Base-by-base conservation (phyloP, 2,888 invertebrate species). In the Horisme vitalbata region DNA sequence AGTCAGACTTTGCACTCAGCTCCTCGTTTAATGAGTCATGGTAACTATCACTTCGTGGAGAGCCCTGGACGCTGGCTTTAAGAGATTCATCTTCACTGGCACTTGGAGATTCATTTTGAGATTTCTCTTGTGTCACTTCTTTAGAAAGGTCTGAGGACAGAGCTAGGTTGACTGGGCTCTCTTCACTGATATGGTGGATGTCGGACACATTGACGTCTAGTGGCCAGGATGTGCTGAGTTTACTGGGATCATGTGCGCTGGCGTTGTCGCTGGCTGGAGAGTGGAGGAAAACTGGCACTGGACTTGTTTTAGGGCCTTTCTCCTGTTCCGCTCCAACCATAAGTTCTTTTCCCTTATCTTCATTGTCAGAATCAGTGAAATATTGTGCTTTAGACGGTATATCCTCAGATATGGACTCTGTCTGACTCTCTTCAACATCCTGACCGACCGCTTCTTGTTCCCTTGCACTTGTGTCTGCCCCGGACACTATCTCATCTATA, bases 371-470 rank as follows among this genome's bases (percentile, higher is more conserved):
- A 30, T 79, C 82, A 20, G 79, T 71, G 7, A 82, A 82, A 55
- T 78, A 80, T 21, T 84, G 85, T 20, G 75, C 60, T 66, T 81
- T 79, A 31, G 80, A 84, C 23, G 81, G 83, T 61, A 88, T 73
- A 48, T 87, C 79, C 60, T 89, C 89, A 1, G 89, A 88, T 67
- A 89, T 83, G 24, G 88, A 86, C 56, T 86, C 88, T 7, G 79
- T 77, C 41, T 75, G 74, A 57, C 76, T 82, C 34, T 71, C 69
- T 23, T 79, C 78, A 65, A 75, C 63, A 23, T 71, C 63, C 27
- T 54, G 62, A 47, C 45, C 50, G 21, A 66, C 68, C 23, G 61
- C 68, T 49, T 61, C 5, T 5, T 18, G 18, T 4, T 18, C 62
- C 45, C 54, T 68, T 52, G 66, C 70, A 47, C 59, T 67, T 10